Conservation (phyloP, 2,797 vertebrate genomes). For the Tolypeutes matacus region DNA sequence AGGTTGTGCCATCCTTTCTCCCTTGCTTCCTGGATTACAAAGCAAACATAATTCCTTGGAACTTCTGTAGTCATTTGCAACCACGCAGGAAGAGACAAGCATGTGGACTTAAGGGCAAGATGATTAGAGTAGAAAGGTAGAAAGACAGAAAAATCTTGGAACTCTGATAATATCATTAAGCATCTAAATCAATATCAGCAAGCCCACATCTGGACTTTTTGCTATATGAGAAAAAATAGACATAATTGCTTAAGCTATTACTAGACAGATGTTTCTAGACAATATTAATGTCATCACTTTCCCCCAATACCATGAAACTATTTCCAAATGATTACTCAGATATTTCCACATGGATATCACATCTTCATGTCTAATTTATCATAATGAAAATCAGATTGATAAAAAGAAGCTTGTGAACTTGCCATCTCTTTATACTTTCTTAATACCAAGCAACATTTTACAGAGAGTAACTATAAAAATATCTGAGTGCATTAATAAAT, state of each 20-base stretch:
- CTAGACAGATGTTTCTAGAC: background rate
- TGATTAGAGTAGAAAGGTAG: background rate
- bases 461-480: background rate
- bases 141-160: background rate
- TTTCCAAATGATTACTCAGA: constrained; percentile 29
- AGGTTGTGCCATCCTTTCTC: background rate
- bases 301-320: background rate
- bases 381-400: constrained; percentile 44
- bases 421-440: background rate
- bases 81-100: background rate
- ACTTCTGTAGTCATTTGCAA: background rate
- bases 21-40: background rate
- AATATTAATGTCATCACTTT: background rate
- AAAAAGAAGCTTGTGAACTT: background rate
- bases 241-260: background rate
- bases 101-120: background rate
- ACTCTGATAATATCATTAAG: background rate
- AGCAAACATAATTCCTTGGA: background rate
- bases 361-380: background rate
- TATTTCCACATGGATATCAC: background rate
- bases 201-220: background rate
- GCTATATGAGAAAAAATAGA: background rate
- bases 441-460: background rate
- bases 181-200: background rate
- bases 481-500: background rate